Percentiles rank a stretch among this genome's conserved stretches.
Evolutionary conservation across 2,888 invertebrate species (phyloP).

Genomic region (Diogma glabrata): DNA sequence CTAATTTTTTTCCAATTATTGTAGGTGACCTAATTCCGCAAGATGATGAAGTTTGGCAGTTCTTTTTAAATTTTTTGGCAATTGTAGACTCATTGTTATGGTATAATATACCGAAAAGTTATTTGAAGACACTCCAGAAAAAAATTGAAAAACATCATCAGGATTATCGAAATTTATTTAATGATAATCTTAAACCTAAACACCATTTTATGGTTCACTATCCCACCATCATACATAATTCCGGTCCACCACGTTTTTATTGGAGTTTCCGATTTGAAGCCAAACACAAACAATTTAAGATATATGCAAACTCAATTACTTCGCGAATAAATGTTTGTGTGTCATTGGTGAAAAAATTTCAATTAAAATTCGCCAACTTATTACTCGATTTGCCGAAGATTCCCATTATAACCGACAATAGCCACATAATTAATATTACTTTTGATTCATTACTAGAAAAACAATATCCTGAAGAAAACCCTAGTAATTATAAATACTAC

Average conservation of each 20-base stretch:
- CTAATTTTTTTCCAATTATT: neutral
- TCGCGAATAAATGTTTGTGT: slow-evolving; percentile 11
- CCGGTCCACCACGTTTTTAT: slow-evolving; percentile 9
- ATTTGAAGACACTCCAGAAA: slow-evolving; percentile 23
- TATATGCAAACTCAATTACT: slow-evolving; percentile 8
- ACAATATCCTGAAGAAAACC: neutral
- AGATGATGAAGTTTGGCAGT: neutral
- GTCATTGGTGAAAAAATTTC: slow-evolving; percentile 10
- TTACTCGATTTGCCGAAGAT: too few species aligned
- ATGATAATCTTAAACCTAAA: slow-evolving; percentile 10
- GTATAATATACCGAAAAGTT: slow-evolving; percentile 14
- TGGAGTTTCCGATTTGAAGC: slow-evolving; percentile 10
- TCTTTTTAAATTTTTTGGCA: neutral
- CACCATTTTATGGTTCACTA: slow-evolving; percentile 10
- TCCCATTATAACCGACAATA: too few species aligned
- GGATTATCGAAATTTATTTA: slow-evolving; percentile 5
- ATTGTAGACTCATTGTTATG: neutral
- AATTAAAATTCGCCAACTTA: slow-evolving; percentile 11
- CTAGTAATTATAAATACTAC: neutral
- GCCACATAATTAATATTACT: too few species aligned
- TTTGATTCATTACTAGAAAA: neutral
- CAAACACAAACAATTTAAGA: slow-evolving; percentile 12
- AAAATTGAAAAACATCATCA: slow-evolving; percentile 7
- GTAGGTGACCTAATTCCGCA: neutral
- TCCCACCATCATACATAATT: slow-evolving; percentile 5